Evolutionary conservation across 2,113 vertebrate species (phyloP), one percentile per base, ranked within the genome.

Genomic region (Salvelinus alpinus): DNA sequence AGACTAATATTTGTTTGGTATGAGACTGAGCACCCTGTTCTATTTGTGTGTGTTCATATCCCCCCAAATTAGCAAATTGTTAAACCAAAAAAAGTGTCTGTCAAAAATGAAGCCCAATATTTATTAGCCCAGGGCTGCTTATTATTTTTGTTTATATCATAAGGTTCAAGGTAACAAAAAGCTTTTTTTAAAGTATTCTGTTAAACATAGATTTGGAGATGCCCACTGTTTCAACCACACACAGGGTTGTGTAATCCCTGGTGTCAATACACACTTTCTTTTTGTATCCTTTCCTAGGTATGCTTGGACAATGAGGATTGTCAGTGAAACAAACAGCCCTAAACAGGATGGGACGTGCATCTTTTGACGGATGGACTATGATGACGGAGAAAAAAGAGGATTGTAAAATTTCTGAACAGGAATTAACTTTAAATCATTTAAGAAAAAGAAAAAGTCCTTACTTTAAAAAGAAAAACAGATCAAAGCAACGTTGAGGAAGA

Each of bases 361-460:
- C 72, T 11, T 29, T 12, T 54, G 27, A 25, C 18, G 60, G 64
- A 64, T 22, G 16, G 44, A 71, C 68, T 59, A 82, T 76, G 70
- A 51, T 65, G 68, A 78, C 57, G 18, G 8, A 87, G 67, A 81
- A 78, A 82, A 83, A 78, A 88, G 87, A 85, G 88, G 92, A 91
- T 89, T 90, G 89, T 90, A 91, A 78, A 82, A 86, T 90, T 90
- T 88, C 80, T 91, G 74, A 70, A 80, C 66, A 44, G 76, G 77
- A 90, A 84, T 88, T 81, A 66, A 85, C 81, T 82, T 86, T 78
- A 86, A 87, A 87, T 87, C 88, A 84, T 85, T 81, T 80, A 83
- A 80, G 78, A 91, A 75, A 75, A 72, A 76, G 78, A 82, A 73
- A 79, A 77, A 71, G 78, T 82, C 74, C 85, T 86, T 83, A 86